Evolutionary conservation across 2,888 invertebrate species (phyloP), one percentile per base, ranked within the genome.

Genomic region (Chrysolina haemoptera): DNA sequence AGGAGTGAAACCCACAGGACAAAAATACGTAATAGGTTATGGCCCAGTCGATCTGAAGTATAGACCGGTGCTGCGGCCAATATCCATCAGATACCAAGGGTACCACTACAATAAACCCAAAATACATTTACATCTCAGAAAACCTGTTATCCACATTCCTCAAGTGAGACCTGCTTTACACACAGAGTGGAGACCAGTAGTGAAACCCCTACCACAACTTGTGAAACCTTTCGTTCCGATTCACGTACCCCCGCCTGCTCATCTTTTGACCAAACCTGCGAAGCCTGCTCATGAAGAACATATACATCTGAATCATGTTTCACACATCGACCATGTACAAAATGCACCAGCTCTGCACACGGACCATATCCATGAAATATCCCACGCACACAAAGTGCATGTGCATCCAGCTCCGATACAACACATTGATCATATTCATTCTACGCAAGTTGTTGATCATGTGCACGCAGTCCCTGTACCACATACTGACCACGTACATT

Each of bases 21-120:
- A 78, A 41, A 86, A 84, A 80, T 82, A 84, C 70, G 71, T 86
- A 1, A 64, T 86, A 12, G 85, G 85, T 18, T 84, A 85, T 63
- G 80, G 83, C 5, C 83, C 85, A 1, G 81, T 86, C 9, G 83
- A 85, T 69, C 68, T 84, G 6, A 85, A 81, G 76, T 82, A 83
- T 71, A 79, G 82, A 12, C 84, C 85, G 16, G 82, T 86, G 6
- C 69, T 85, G 20, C 80, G 82, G 71, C 86, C 85, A 5, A 74
- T 85, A 1, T 76, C 77, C 6, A 74, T 82, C 35, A 81, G 71
- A 69, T 78, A 80, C 48, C 78, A 76, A 20, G 80, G 78, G 14
- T 81, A 82, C 66, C 75, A 75, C 64, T 82, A 82, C 63, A 71
- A 77, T 1, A 80, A 73, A 73, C 82, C 83, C 18, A 80, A 78